Evolutionary conservation across 2,113 vertebrate species (phyloP).

Genomic region (Climacteris rufus): DNA sequence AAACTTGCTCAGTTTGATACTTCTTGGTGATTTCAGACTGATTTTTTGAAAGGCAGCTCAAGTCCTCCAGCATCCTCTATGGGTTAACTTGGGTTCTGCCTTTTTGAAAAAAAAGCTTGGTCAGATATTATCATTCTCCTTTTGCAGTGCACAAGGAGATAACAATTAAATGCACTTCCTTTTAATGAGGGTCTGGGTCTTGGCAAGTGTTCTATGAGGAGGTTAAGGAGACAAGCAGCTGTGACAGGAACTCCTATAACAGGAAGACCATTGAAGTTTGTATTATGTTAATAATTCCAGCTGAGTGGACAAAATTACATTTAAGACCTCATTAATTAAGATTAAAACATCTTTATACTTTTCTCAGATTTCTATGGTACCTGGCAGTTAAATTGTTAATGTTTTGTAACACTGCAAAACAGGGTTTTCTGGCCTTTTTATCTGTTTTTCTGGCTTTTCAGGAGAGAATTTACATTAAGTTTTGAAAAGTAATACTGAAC

Average conservation of each 20-base stretch:
- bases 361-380: background rate
- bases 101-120: background rate
- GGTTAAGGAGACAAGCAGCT: background rate
- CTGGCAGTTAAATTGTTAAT: background rate
- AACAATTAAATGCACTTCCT: background rate
- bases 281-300: background rate
- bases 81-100: background rate
- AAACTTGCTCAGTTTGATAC: background rate
- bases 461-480: background rate
- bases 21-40: background rate
- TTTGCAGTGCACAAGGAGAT: background rate
- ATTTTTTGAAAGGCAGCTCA: background rate
- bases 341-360: background rate
- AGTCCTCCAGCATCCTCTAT: constrained; percentile 8
- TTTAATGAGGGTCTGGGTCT: background rate
- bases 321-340: background rate
- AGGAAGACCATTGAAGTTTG: background rate
- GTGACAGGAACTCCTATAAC: background rate
- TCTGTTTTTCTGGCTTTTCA: background rate
- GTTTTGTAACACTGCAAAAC: background rate
- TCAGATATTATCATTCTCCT: background rate
- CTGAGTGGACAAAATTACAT: background rate
- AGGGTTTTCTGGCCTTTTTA: background rate
- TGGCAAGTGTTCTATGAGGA: background rate
- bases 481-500: background rate